These are phyloP conservation scores for Crotalus viridis DNA, from an alignment of 2,113 vertebrate species.

Conservation along the genomic window DNA sequence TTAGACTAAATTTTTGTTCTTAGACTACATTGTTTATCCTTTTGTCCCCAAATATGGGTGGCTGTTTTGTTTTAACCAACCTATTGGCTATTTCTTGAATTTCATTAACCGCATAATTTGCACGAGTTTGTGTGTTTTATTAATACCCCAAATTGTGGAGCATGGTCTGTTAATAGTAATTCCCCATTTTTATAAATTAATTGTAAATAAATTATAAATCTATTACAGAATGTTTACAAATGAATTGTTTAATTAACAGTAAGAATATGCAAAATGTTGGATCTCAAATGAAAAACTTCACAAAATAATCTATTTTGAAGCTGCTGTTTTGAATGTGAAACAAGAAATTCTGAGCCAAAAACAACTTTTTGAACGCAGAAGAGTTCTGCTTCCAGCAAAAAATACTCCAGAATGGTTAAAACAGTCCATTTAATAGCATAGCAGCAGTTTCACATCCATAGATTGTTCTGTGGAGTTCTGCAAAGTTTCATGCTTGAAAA, in stretches of 20 bases:
- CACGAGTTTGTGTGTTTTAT: not conserved
- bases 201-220: not conserved
- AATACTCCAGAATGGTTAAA: not conserved
- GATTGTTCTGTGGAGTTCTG: not conserved
- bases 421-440: not conserved
- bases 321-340: not conserved
- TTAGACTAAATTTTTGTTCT: not conserved
- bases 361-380: not conserved
- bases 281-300: not conserved
- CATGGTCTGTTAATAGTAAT: not conserved
- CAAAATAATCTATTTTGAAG: not conserved
- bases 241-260: not conserved
- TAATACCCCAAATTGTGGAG: not conserved
- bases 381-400: not conserved
- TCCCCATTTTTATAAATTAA: not conserved
- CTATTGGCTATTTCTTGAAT: conserved; percentile 1
- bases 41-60: not conserved
- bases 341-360: not conserved
- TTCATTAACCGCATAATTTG: not conserved
- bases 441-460: not conserved
- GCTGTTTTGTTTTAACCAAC: not conserved
- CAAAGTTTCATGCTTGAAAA: not conserved
- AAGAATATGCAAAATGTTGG: not conserved
- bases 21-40: not conserved
- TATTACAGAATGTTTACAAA: not conserved